Percentiles rank a stretch among this genome's conserved stretches.
Evolutionary conservation across 37 sponge, comb jelly and placozoan species (phyloP).

Genomic region (Eunapius fragilis): DNA sequence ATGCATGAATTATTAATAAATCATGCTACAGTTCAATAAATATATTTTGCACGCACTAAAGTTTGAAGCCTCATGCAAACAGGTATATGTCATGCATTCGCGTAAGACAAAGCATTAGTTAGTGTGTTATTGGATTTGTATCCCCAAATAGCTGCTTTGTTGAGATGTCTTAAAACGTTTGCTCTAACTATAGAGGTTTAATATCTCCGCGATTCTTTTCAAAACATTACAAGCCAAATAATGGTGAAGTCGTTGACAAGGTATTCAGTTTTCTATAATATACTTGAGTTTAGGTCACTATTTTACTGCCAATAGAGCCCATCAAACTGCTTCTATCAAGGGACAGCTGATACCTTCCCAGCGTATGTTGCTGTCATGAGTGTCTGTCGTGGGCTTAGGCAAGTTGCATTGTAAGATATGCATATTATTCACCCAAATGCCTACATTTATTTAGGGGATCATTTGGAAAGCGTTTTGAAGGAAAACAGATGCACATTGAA

Average conservation of each 20-base stretch:
- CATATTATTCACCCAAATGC: too few species aligned
- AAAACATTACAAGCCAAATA: not conserved
- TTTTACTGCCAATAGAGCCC: not conserved
- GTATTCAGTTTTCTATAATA: not conserved
- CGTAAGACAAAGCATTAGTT: too few species aligned
- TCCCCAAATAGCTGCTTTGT: too few species aligned
- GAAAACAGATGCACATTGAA: not conserved
- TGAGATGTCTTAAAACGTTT: too few species aligned
- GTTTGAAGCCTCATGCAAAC: too few species aligned
- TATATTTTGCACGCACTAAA: too few species aligned
- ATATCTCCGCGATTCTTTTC: not conserved
- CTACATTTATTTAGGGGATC: not conserved
- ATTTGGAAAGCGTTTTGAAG: not conserved
- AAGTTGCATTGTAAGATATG: too few species aligned
- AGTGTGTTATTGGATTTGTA: too few species aligned
- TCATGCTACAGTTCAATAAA: too few species aligned
- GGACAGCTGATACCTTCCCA: not conserved
- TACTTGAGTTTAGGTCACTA: too few species aligned
- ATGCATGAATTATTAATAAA: too few species aligned
- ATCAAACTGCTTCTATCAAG: not conserved
- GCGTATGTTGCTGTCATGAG: not conserved
- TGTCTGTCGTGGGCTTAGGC: not conserved
- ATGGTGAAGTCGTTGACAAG: not conserved
- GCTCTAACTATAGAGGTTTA: not conserved
- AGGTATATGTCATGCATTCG: too few species aligned